Base-by-base conservation (phyloP, 1,140 invertebrate species). In the Trichonephila clavata region DNA sequence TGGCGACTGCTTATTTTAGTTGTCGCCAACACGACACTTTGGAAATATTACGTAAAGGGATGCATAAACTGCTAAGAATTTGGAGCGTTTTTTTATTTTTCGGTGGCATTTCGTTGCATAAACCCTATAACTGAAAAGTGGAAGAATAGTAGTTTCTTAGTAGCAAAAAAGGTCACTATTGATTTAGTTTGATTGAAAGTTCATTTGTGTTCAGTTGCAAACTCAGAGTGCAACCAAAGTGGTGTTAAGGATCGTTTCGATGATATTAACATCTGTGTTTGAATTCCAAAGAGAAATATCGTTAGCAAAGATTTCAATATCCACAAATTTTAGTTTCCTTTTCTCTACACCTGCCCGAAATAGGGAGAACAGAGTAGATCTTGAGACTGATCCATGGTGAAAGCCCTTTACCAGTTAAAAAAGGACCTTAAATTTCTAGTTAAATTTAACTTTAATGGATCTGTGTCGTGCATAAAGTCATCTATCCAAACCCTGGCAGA, bases 381-480 rank as follows among this genome's bases (percentile, higher is more conserved):
- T 65, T n/a, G n/a, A n/a, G n/a, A n/a, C n/a, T n/a, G n/a, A n/a
- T n/a, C n/a, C n/a, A n/a, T n/a, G 80, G 27, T 3, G 2, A 2
- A 39, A 18, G n/a, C 32, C 80, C 13, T 83, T 24, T 43, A 24
- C 14, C 80, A 83, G 80, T 43, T 1, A 65, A 87, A 87, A 87
- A 63, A 27, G 61, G 32, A 39, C 86, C n/a, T 18, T 65, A 87
- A 63, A 65, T 10, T 32, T 63, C 61, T 65, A 65, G 32, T 65
- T 87, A 60, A 87, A 87, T 65, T 87, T 39, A 65, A 87, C 86
- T 87, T 60, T 87, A 57, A 87, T 87, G 24, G 86, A 87, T 59
- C 83, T n/a, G n/a, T n/a, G n/a, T n/a, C n/a, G n/a, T n/a, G n/a
- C n/a, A n/a, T n/a, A n/a, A n/a, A n/a, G n/a, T n/a, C n/a, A 24